Base-by-base conservation (phyloP, 64 coral and sea anemone species). In the Dendrophyllia cribrosa region DNA sequence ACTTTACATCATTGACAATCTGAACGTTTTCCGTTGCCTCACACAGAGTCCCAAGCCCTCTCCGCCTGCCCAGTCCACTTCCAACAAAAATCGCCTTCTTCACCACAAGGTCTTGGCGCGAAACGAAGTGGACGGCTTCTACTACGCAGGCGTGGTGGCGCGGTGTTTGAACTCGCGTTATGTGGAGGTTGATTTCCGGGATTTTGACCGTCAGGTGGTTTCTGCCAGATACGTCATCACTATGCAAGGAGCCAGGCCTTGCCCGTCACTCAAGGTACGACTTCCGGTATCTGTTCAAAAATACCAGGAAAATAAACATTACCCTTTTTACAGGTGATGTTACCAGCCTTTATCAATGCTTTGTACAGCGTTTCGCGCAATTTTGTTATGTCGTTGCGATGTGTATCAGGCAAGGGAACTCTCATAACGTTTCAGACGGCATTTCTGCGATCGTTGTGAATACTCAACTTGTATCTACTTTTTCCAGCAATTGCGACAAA, bases 71-170 rank as follows among this genome's bases (percentile, higher is more conserved):
- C 88, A 85, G 23, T 76, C 86, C 8, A 52, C 76, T 22, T 69
- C 83, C 45, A 98, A 98, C 59, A 95, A 87, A 49, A 88, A 93
- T 56, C 91, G 96, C 24, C 87, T 95, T 60, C 89, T 89, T 11
- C 91, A 98, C 65, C 96, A 98, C 82, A 98, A 95, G 70, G 96
- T 98, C 50, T 75, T 98, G 21, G 93, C 96, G 10, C 89, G 96
- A 60, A 98, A 87, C 63, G 94, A 98, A 13, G 93, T 98, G 47
- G 96, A 98, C 46, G 96, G 96, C 5, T 98, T 98, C 77, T 98
- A 95, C 58, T 98, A 98, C 79, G 75, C 96, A 49, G 96, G 96
- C 9, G 69, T 93, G 19, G 93, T 98, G 22, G 52, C 66, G 17
- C 88, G 89, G 22, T 92, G 94, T 65, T 55, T 98, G 23, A 98